These are phyloP conservation scores for Apodemia zela DNA, from an alignment of 2,888 invertebrate genomes.

Conservation along the genomic window DNA sequence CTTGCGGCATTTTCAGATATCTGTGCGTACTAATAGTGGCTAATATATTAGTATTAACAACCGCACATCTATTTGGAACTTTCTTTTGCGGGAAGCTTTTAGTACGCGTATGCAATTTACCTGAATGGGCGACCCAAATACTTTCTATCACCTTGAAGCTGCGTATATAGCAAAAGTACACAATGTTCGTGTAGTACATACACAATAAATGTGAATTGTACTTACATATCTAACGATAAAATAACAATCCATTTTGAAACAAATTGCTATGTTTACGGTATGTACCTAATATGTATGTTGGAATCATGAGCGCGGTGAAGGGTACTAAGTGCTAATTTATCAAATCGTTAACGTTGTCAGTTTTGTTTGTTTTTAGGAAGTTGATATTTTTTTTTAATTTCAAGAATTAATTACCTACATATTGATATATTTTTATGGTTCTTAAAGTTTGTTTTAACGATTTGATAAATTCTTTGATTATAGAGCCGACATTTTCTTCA, in stretches of 20 bases:
- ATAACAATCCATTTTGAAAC: slow-evolving; percentile 20
- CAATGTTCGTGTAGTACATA: not conserved
- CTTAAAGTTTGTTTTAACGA: too few relatives aligned
- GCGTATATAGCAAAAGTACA: not conserved
- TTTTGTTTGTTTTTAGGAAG: not conserved
- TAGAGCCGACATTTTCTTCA: too few relatives aligned
- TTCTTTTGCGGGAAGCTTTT: slow-evolving; percentile 32
- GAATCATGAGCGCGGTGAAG: not conserved
- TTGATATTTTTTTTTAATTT: too few relatives aligned
- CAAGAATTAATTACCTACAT: too few relatives aligned
- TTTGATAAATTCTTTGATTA: too few relatives aligned
- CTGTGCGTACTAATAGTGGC: too few relatives aligned
- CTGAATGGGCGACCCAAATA: slow-evolving; percentile 19
- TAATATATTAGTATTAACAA: slow-evolving; percentile 15
- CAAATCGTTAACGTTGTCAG: not conserved
- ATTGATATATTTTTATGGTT: too few relatives aligned
- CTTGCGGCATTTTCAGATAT: too few relatives aligned
- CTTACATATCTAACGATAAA: slow-evolving; percentile 13
- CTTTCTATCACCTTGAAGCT: slow-evolving; percentile 20
- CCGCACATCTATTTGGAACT: slow-evolving; percentile 40
- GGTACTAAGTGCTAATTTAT: not conserved
- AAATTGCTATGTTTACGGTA: slow-evolving; percentile 4
- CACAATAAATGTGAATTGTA: not conserved
- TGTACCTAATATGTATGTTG: not conserved
- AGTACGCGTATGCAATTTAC: slow-evolving; percentile 15